A percentile compares a stretch with the other conserved stretches of the same genome.
phyloP scores from a whole-genome alignment of 2,888 invertebrate species.

The Cancer borealis region DNA sequence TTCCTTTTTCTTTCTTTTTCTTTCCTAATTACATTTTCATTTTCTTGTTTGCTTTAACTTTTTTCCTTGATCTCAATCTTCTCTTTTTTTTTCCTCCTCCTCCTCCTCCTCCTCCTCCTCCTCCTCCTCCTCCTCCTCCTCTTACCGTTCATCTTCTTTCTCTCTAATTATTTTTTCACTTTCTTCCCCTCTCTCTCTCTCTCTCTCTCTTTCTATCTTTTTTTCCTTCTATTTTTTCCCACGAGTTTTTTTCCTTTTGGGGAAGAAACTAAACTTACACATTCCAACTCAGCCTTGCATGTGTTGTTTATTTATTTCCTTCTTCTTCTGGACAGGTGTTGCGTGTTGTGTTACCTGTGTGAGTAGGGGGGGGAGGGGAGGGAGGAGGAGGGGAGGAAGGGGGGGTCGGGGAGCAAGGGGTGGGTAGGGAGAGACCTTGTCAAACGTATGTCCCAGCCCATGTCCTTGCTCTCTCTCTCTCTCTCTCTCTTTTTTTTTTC shows the following conservation, averaged over 20 bases:
- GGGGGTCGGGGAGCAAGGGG: no score
- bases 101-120: conserved; percentile 20
- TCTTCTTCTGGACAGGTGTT: not conserved
- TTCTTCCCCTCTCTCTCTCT: not conserved
- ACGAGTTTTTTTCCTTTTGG: no score
- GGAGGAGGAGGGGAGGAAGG: no score
- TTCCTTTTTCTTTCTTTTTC: not conserved
- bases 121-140: not conserved
- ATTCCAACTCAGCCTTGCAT: not conserved
- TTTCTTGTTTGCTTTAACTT: not conserved
- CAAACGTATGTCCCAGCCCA: not conserved
- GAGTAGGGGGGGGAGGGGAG: not conserved
- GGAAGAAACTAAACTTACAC: no score
- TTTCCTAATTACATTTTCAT: not conserved
- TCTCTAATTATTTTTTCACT: not conserved
- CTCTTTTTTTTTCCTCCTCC: not conserved
- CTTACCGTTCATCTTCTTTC: not conserved
- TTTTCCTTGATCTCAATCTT: conserved; percentile 20
- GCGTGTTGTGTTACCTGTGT: not conserved
- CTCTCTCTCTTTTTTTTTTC: not conserved
- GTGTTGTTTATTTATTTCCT: not conserved
- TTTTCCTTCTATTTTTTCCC: not conserved
- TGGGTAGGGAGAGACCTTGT: no score
- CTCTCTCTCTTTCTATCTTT: not conserved
- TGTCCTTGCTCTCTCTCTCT: not conserved